Evolutionary conservation across 1,140 invertebrate genomes (phyloP), one percentile per base, ranked within the genome.

Genomic region (Heliconius hermathena): DNA sequence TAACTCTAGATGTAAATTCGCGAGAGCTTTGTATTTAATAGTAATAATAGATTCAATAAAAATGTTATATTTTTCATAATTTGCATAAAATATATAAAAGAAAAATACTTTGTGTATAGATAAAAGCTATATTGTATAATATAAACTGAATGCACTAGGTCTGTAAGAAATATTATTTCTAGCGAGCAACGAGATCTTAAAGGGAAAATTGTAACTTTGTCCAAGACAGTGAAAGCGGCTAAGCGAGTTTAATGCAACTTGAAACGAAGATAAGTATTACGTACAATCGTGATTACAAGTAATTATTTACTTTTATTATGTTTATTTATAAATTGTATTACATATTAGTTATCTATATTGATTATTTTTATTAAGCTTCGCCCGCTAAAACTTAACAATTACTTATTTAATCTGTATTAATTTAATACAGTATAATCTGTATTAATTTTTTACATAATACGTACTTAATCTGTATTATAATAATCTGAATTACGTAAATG

Each of bases 201-300:
- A 78, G 76, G 66, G 66, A 73, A 46, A 73, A 73, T 52, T 16
- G 52, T 73, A 66, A 66, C 26, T 29, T 41, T 54, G 38, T 74
- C 20, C 71, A 33, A 73, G 22, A 46, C 36, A 73, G 77, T 78
- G 77, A 78, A 78, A 78, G 77, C 38, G 57, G 70, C 54, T 46
- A 74, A 78, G 71, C 77, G 29, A 70, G 70, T 73, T 72, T 73
- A 41, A 52, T 73, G 72, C 73, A 78, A 78, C 52, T 29, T 16
- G 60, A 29, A 57, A 66, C 57, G 22, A 66, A 22, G 22, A 29
- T 29, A 60, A 60, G 57, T n/a, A 57, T 66, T 26, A 66, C 60
- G 13, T 66, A 13, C 60, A 66, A 66, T 66, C 60, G 60, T 22
- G 2, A 29, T 66, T 66, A 13, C 26, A 66, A 22, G 60, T 66